Percentiles rank a stretch among this genome's conserved stretches.
Evolutionary conservation across 2,797 vertebrate species (phyloP).

Genomic region (Triplophysa yarkandensis): DNA sequence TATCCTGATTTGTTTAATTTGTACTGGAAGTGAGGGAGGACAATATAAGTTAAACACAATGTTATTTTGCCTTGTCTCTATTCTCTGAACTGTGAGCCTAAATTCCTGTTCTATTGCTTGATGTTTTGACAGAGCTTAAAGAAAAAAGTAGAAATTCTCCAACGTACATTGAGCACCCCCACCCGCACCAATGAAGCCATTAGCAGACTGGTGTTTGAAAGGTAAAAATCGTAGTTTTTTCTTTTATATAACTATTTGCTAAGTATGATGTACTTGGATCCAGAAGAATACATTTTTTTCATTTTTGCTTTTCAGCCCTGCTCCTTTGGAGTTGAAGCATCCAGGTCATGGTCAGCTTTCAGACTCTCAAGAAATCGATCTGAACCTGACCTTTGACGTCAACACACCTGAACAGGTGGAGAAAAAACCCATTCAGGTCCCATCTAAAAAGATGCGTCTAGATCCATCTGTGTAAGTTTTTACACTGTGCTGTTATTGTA

Average conservation of each 20-base stretch:
- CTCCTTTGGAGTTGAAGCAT: constrained; percentile 81
- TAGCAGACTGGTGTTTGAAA: constrained; percentile 81
- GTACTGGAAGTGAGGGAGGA: too few species aligned
- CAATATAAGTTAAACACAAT: too few species aligned
- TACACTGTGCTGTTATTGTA: neutral
- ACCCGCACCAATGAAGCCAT: constrained; percentile 80
- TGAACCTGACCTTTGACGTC: constrained; percentile 85
- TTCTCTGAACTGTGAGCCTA: neutral
- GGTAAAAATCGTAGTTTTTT: constrained; percentile 60
- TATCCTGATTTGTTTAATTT: neutral
- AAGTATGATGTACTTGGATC: neutral
- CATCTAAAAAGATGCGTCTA: constrained; percentile 82
- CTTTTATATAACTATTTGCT: neutral
- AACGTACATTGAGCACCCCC: constrained; percentile 89
- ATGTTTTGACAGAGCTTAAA: constrained; percentile 82
- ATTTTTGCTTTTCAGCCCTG: constrained; percentile 73
- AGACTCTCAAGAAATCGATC: constrained; percentile 80
- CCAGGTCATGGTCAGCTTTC: constrained; percentile 76
- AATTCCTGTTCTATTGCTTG: neutral
- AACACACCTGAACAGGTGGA: constrained; percentile 79
- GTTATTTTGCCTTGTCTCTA: neutral
- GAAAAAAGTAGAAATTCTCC: constrained; percentile 90
- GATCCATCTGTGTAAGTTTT: constrained; percentile 78
- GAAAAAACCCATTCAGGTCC: constrained; percentile 61
- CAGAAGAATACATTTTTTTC: neutral